Base-by-base conservation (phyloP, 1,140 invertebrate genomes). In the Antheraea pernyi region DNA sequence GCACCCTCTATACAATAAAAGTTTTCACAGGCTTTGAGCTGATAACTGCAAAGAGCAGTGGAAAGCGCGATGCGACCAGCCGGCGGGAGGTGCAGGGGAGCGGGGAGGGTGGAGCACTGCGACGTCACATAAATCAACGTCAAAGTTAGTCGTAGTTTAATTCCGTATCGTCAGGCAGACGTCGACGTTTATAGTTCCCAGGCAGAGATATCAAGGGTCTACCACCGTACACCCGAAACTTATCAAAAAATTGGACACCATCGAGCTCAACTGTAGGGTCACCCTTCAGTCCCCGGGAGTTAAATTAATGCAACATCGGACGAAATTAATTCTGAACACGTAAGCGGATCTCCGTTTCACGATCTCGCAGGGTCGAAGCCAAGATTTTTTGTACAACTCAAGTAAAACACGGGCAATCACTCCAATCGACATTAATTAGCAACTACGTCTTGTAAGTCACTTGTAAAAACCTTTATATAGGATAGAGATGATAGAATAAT, bases 261-360 rank as follows among this genome's bases (percentile, higher is more conserved):
- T 53, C 46, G 46, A 53, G 46, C 16, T 2, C 9, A n/a, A 13
- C 13, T 16, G 11, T 13, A 53, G 46, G 16, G 46, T 53, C 46
- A 16, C 11, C 11, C 11, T 9, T 16, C 16, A 16, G 11, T 53
- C 46, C 16, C 46, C 10, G 16, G 11, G 0, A 16, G 16, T 16
- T 53, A 53, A 53, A 53, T 53, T 53, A 53, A 53, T 53, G 46
- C 46, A 53, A 13, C 46, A 53, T 53, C 46, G 46, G 46, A 53
- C 46, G 11, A 11, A 53, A 53, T 53, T 53, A 53, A 53, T 53
- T 53, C 46, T n/a, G 46, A n/a, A 16, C 46, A 53, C 46, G 46
- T 53, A 53, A n/a, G 46, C 46, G 16, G 46, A 53, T 13, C 16
- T 53, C 46, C 46, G 16, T n/a, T 53, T 53, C 46, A 53, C 46